Conservation (phyloP, 2,797 vertebrate species). For the Lacerta bilineata region DNA sequence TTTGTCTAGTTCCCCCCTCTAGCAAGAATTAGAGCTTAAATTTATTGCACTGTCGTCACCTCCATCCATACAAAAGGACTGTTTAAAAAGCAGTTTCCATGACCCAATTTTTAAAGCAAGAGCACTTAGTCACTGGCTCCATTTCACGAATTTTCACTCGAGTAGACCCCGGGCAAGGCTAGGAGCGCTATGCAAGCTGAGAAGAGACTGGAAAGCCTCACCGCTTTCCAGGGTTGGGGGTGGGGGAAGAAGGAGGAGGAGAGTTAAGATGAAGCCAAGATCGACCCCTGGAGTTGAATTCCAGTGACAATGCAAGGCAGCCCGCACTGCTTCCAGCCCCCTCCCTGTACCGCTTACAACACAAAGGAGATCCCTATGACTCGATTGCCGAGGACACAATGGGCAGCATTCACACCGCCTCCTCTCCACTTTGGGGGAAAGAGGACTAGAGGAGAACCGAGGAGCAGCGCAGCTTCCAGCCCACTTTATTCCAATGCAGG, state of each 20-base stretch:
- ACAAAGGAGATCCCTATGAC: background rate
- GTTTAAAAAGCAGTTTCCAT: background rate
- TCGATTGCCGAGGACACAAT: background rate
- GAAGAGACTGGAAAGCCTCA: background rate
- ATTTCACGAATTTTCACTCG: background rate
- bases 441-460: background rate
- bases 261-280: no score
- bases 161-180: no score
- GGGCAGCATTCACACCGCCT: background rate
- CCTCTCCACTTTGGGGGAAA: background rate
- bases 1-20: background rate
- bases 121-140: background rate
- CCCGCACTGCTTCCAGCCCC: no score
- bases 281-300: background rate
- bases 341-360: background rate
- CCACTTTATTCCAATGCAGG: background rate
- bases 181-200: no score
- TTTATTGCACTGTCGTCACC: background rate
- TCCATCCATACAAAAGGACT: background rate
- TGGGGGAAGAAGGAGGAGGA: background rate
- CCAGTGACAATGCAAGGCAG: background rate
- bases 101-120: background rate
- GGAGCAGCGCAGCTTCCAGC: no score
- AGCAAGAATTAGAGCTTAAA: background rate
- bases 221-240: background rate